Evolutionary conservation across 2,113 vertebrate species (phyloP).

Genomic region (Mustelus asterias): DNA sequence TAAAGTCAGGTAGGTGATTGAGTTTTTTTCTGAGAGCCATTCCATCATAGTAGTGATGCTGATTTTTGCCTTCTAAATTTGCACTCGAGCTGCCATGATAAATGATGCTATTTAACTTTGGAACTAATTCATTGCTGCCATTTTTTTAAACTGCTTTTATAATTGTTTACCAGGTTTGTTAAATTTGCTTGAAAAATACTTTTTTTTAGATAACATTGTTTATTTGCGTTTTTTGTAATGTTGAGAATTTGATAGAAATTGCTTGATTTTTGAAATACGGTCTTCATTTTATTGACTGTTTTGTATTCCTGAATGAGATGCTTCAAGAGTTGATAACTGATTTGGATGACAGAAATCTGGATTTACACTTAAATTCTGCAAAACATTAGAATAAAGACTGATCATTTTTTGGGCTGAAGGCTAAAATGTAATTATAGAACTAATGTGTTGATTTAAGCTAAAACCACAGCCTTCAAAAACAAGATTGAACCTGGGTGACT

Average conservation of each 20-base stretch:
- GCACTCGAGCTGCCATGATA: background rate
- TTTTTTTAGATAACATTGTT: background rate
- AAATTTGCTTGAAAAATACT: background rate
- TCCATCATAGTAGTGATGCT: background rate
- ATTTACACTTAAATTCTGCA: background rate
- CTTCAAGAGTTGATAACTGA: background rate
- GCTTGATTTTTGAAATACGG: background rate
- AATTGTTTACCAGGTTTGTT: background rate
- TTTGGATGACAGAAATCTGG: background rate
- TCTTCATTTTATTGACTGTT: background rate
- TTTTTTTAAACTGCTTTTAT: slow-evolving; percentile 36
- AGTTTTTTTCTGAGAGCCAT: background rate
- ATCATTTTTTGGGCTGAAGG: background rate
- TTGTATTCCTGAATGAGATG: background rate
- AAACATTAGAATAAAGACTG: background rate
- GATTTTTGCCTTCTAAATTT: background rate
- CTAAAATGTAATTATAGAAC: background rate
- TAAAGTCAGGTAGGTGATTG: slow-evolving; percentile 75
- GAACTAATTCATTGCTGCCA: background rate
- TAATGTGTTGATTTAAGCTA: background rate
- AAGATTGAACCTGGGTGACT: background rate
- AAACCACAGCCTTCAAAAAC: background rate
- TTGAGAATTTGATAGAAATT: background rate
- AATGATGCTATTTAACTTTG: background rate
- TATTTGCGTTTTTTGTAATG: background rate